Conservation (phyloP, 2,797 vertebrate genomes). For the Mus minutoides region DNA sequence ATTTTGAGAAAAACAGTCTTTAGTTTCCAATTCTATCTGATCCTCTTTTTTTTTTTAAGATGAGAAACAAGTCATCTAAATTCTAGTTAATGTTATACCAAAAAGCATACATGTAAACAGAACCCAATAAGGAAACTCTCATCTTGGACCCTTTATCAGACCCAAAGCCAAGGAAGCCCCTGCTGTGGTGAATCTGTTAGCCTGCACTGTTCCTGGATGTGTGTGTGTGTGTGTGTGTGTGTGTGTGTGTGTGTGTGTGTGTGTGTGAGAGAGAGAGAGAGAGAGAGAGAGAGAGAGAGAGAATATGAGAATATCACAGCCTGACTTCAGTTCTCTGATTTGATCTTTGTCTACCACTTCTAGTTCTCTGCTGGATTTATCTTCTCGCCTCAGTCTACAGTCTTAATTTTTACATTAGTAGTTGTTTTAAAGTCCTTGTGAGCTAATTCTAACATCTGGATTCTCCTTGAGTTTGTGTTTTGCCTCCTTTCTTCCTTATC, state of each 20-base stretch:
- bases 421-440: constrained; percentile 10
- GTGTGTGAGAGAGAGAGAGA: background rate
- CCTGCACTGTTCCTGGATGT: background rate
- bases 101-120: background rate
- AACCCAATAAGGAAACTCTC: background rate
- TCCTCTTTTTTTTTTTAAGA: background rate
- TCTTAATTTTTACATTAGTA: background rate
- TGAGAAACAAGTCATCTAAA: background rate
- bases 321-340: background rate
- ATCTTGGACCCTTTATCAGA: background rate
- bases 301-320: too few species aligned
- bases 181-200: background rate
- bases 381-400: background rate
- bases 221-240: background rate
- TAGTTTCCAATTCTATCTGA: background rate
- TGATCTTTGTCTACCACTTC: background rate
- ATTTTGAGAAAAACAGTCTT: constrained; percentile 39
- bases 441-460: background rate
- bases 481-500: background rate
- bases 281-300: background rate
- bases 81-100: background rate
- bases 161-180: background rate
- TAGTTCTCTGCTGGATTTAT: constrained; percentile 19
- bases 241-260: background rate
- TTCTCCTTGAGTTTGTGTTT: background rate